Evolutionary conservation across 2,113 vertebrate genomes (phyloP).

Genomic region (Percina caprodes): DNA sequence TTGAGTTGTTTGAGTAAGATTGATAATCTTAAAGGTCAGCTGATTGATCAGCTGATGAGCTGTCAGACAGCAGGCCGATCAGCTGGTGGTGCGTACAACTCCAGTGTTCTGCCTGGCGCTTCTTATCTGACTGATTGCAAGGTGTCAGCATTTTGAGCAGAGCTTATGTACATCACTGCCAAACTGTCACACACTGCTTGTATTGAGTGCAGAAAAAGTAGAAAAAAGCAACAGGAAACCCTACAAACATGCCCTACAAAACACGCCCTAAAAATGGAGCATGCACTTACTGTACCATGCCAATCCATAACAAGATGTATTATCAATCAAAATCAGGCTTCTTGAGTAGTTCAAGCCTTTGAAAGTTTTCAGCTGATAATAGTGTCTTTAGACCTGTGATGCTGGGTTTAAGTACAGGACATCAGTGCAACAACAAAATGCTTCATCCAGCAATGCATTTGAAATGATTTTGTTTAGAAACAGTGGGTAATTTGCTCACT

Average conservation of each 20-base stretch:
- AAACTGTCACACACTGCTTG: not conserved
- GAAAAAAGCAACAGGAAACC: not conserved
- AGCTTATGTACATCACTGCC: not conserved
- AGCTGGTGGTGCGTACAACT: not conserved
- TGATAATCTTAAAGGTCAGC: constrained; percentile 26
- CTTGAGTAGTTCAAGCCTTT: too few species aligned
- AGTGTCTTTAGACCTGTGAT: not conserved
- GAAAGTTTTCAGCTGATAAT: too few species aligned
- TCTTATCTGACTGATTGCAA: not conserved
- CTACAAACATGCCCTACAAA: not conserved
- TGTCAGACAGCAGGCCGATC: constrained; percentile 3
- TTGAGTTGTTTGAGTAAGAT: constrained; percentile 31
- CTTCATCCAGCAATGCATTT: not conserved
- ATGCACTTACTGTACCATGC: too few species aligned
- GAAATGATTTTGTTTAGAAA: not conserved
- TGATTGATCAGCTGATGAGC: constrained; percentile 36
- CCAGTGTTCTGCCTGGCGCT: not conserved
- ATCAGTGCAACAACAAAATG: not conserved
- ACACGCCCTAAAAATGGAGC: not conserved
- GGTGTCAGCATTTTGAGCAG: not conserved
- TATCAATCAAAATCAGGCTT: not conserved
- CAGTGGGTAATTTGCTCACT: too few species aligned
- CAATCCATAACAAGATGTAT: too few species aligned
- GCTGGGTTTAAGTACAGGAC: not conserved
- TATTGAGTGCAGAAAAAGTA: not conserved